Conservation (phyloP, 2,113 vertebrate genomes). For the Gila orcuttii region DNA sequence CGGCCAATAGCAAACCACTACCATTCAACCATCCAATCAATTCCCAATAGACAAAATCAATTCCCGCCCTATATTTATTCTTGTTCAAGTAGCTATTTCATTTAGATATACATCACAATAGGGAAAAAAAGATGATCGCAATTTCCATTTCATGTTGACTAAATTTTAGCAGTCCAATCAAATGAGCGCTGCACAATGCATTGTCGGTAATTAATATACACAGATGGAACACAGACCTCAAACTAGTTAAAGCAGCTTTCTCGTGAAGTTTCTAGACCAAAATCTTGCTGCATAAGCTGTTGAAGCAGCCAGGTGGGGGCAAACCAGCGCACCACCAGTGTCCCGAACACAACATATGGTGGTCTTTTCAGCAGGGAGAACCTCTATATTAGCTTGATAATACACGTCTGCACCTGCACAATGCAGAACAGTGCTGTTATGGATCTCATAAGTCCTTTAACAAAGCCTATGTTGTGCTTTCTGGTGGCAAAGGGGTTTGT, state of each 20-base stretch:
- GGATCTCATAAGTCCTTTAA: slow-evolving; percentile 16
- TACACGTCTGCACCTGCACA: not conserved
- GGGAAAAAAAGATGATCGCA: too few species aligned
- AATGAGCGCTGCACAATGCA: not conserved
- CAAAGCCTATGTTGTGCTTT: not conserved
- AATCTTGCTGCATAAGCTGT: slow-evolving; percentile 27
- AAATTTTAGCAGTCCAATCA: not conserved
- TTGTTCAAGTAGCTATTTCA: too few species aligned
- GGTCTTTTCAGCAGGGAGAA: slow-evolving; percentile 9
- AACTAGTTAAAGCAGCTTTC: not conserved
- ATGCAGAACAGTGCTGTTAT: slow-evolving; percentile 13
- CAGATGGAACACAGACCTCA: not conserved
- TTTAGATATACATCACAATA: too few species aligned
- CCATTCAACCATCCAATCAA: too few species aligned
- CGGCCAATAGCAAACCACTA: too few species aligned
- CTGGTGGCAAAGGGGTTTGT: not conserved
- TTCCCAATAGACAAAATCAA: too few species aligned
- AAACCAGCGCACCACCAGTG: slow-evolving; percentile 12
- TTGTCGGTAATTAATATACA: not conserved
- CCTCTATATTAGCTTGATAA: slow-evolving; percentile 7
- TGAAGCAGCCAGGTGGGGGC: not conserved
- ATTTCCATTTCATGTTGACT: too few species aligned
- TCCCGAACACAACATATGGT: slow-evolving; percentile 25
- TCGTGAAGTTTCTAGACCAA: not conserved
- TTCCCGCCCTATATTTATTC: too few species aligned